Evolutionary conservation across 2,113 vertebrate genomes (phyloP).

Genomic region (Brienomyrus brachyistius): DNA sequence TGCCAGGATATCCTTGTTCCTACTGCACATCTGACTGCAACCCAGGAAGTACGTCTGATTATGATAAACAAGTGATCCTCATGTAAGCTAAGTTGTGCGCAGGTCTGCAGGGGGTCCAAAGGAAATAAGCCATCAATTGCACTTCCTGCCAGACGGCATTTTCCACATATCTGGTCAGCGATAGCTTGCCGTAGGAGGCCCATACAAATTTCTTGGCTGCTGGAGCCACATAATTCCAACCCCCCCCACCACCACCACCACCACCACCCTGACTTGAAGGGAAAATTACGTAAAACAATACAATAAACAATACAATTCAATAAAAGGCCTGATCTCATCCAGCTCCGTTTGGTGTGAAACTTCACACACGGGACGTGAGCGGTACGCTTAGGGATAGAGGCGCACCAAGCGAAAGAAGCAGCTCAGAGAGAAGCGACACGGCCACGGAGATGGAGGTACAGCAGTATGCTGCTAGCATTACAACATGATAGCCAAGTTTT

Average conservation of each 20-base stretch:
- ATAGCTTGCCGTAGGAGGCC: background rate
- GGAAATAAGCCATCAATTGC: background rate
- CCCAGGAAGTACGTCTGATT: background rate
- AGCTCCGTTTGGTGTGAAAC: background rate
- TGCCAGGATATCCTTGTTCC: background rate
- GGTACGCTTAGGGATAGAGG: background rate
- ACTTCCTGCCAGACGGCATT: background rate
- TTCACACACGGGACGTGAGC: background rate
- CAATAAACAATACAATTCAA: background rate
- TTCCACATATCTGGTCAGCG: background rate
- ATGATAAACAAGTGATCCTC: background rate
- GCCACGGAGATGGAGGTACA: background rate
- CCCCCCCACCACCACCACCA: too few species aligned
- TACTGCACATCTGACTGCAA: background rate
- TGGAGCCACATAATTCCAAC: background rate
- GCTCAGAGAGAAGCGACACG: background rate
- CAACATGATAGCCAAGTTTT: background rate
- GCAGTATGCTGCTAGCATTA: background rate
- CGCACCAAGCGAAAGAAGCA: background rate
- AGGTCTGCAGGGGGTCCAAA: background rate
- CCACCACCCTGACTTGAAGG: background rate
- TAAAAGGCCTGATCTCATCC: background rate
- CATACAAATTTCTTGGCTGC: background rate
- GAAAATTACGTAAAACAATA: slow-evolving; percentile 3
- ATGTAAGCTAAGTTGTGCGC: background rate